These are phyloP conservation scores for Protonibea diacanthus DNA, from an alignment of 2,797 vertebrate genomes.

Conservation along the genomic window DNA sequence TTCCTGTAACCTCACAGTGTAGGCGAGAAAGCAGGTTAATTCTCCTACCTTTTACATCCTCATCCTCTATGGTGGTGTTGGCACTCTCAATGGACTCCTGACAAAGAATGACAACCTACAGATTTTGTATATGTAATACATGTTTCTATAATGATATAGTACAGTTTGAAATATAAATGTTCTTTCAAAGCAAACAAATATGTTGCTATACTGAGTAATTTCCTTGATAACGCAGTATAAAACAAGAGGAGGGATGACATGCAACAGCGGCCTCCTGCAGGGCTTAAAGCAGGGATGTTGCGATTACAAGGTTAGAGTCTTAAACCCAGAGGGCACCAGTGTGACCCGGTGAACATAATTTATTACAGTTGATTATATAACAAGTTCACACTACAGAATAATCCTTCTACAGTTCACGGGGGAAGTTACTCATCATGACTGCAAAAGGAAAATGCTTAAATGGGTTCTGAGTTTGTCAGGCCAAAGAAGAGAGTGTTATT, in stretches of 20 bases:
- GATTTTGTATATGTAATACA: not conserved
- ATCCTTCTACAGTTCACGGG: not conserved
- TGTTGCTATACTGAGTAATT: not conserved
- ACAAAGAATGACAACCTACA: slow-evolving; percentile 31
- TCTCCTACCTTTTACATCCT: slow-evolving; percentile 93
- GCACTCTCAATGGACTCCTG: slow-evolving; percentile 97
- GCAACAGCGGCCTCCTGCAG: not conserved
- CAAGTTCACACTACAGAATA: not conserved
- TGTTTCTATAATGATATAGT: not conserved
- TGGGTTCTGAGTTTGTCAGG: too few species aligned
- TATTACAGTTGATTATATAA: slow-evolving; percentile 9
- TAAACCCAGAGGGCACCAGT: not conserved
- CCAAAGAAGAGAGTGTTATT: too few species aligned
- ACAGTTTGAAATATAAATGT: not conserved
- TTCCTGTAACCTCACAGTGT: not conserved
- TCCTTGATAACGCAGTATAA: not conserved
- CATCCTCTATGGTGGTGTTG: slow-evolving; percentile 97
- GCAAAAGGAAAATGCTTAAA: not conserved
- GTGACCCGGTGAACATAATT: not conserved
- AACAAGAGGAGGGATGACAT: not conserved
- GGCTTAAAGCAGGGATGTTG: slow-evolving; percentile 16
- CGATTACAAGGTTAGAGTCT: slow-evolving; percentile 7
- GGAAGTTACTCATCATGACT: not conserved
- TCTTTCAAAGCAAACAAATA: not conserved
- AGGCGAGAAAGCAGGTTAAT: not conserved